Base-by-base conservation (phyloP, 1,140 invertebrate genomes). In the Mamestra configurata region DNA sequence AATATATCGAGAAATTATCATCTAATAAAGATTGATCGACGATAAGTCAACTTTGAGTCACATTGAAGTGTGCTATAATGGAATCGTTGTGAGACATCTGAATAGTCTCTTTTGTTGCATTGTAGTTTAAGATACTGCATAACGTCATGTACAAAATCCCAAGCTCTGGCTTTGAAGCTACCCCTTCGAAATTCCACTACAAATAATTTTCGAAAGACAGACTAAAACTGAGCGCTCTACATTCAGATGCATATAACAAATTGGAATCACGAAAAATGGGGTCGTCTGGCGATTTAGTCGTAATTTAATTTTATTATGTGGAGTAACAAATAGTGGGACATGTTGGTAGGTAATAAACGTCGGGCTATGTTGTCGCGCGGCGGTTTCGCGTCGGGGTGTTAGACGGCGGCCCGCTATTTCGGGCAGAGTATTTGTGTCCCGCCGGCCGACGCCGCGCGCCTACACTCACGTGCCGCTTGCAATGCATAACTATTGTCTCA, bases 361-460 rank as follows among this genome's bases (percentile, higher is more conserved):
- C 59, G 64, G 49, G 71, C 51, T 57, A 57, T 43, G 77, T 51
- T 75, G 72, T 71, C 76, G 46, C 49, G 27, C 75, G 78, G 71
- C 79, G 81, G 66, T 79, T 78, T 70, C 43, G 81, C 79, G 84
- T 86, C 88, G 84, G 89, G 90, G 88, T 90, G 88, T 89, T 86
- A 90, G 90, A 92, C 90, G 89, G 88, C 89, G 86, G 80, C 87
- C 80, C 90, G 86, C 88, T 92, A 93, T 91, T 93, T 93, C 86
- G 80, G 90, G 85, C 87, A 73, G 88, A 77, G 85, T 91, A 92
- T 93, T 92, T 91, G 89, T 89, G 90, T 84, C 88, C 84, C 87
- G 85, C 83, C 87, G 82, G 70, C 85, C 79, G 79, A 55, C 72
- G 73, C 61, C 53, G 72, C 71, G 84, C 84, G 86, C 82, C 85